Evolutionary conservation across 1,140 invertebrate species (phyloP).

Genomic region (Procambarus virginalis): DNA sequence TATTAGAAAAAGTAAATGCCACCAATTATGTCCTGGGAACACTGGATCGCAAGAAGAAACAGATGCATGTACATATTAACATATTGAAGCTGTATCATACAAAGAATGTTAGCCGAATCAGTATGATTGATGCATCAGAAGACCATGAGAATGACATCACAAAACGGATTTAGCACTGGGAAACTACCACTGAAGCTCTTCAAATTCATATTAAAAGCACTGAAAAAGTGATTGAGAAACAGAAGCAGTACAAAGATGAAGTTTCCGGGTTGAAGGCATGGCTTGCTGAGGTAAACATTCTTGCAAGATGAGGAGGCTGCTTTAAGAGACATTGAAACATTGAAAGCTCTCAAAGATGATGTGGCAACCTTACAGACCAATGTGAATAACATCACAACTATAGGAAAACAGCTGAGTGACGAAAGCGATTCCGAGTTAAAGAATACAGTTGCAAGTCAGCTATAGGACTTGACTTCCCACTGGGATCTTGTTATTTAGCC

Average conservation of each 20-base stretch:
- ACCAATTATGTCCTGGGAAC: no score
- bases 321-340: no score
- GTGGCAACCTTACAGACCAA: no score
- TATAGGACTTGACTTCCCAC: no score
- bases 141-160: slow-evolving; percentile 14
- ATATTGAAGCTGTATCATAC: background rate
- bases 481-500: no score
- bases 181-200: slow-evolving; percentile 20
- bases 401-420: no score
- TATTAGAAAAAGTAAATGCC: background rate
- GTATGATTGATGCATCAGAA: background rate
- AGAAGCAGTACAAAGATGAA: slow-evolving; percentile 64
- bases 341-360: no score
- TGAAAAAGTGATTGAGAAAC: slow-evolving; percentile 56
- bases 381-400: slow-evolving; percentile 71
- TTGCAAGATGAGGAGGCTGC: no score
- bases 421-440: no score
- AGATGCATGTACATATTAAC: background rate
- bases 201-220: slow-evolving; percentile 1
- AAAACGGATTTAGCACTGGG: slow-evolving; percentile 41
- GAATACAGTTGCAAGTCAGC: no score
- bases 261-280: slow-evolving; percentile 68
- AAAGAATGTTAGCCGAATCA: background rate
- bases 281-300: no score
- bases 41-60: no score